These are phyloP conservation scores for Caenorhabditis sp. DNA, from an alignment of 2,888 invertebrate species.

Conservation along the genomic window DNA sequence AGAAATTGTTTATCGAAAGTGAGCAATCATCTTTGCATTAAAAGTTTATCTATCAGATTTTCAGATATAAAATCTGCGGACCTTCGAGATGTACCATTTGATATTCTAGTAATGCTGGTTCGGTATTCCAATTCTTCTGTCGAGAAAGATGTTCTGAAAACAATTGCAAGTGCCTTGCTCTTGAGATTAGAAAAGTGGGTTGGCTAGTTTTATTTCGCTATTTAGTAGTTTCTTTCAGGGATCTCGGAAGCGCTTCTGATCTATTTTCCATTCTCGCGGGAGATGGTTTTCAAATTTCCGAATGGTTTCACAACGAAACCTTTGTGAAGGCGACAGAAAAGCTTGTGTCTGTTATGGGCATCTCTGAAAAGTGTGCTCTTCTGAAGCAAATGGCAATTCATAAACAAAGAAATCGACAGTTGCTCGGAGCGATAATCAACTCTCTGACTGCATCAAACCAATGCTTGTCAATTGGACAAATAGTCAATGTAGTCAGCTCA, in stretches of 20 bases:
- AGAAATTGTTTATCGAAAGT: constrained; percentile 37
- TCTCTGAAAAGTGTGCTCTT: constrained; percentile 36
- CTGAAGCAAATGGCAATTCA: constrained; percentile 44
- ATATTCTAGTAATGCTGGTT: constrained; percentile 44
- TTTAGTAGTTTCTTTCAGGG: constrained; percentile 30
- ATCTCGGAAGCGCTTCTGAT: constrained; percentile 33
- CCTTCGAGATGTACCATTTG: constrained; percentile 23
- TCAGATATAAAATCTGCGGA: constrained; percentile 23
- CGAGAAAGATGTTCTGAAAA: constrained; percentile 13
- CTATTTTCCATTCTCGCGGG: constrained; percentile 31
- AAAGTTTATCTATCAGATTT: neutral
- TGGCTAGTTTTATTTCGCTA: too few species aligned
- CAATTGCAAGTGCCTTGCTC: neutral
- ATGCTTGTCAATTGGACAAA: constrained; percentile 46
- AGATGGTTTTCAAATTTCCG: constrained; percentile 12
- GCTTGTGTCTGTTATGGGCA: constrained; percentile 38
- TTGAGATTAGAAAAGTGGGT: constrained; percentile 33
- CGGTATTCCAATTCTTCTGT: constrained; percentile 37
- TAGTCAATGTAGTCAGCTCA: constrained; percentile 28
- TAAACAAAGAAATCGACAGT: constrained; percentile 37
- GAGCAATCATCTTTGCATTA: neutral
- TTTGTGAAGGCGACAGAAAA: constrained; percentile 31
- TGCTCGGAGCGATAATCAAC: constrained; percentile 32
- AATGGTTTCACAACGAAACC: constrained; percentile 37
- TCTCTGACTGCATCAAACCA: constrained; percentile 24